Evolutionary conservation across 1,140 invertebrate species (phyloP).

Genomic region (Zaprionus ghesquierei): DNA sequence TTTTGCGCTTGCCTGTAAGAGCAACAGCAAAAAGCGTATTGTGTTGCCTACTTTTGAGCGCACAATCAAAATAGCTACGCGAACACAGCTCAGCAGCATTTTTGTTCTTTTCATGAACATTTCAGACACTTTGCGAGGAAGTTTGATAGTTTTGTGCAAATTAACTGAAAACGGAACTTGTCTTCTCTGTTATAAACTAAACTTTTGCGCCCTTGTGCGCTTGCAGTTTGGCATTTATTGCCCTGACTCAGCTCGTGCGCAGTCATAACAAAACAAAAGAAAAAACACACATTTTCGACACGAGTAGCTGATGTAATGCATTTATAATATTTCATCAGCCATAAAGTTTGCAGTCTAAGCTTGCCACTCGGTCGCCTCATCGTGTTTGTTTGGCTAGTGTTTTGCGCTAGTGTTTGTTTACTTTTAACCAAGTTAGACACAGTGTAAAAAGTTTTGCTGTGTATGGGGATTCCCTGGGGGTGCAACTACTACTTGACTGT

Average conservation of each 20-base stretch:
- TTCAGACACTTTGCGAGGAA: not conserved
- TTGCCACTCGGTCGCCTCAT: slow-evolving; percentile 6
- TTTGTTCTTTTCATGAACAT: not conserved
- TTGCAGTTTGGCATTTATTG: not conserved
- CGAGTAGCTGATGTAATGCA: slow-evolving; percentile 37
- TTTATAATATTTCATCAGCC: slow-evolving; percentile 39
- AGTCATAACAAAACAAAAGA: not conserved
- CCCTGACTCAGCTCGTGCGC: not conserved
- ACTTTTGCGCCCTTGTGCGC: not conserved
- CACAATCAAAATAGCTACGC: not conserved
- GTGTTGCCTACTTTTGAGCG: not conserved
- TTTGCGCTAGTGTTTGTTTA: slow-evolving; percentile 15
- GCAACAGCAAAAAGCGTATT: not conserved
- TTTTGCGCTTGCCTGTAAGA: not conserved
- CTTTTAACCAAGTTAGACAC: slow-evolving; percentile 29
- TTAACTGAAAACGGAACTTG: not conserved
- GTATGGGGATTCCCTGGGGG: not conserved
- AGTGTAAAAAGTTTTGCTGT: not conserved
- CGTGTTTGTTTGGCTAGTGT: not conserved
- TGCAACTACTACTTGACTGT: not conserved
- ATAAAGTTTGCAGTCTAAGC: slow-evolving; percentile 13
- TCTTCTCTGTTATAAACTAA: not conserved
- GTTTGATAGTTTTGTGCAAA: not conserved
- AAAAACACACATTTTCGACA: not conserved
- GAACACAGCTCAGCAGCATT: not conserved